These are phyloP conservation scores for Silurus aristotelis DNA, from an alignment of 2,797 vertebrate species.

Conservation along the genomic window DNA sequence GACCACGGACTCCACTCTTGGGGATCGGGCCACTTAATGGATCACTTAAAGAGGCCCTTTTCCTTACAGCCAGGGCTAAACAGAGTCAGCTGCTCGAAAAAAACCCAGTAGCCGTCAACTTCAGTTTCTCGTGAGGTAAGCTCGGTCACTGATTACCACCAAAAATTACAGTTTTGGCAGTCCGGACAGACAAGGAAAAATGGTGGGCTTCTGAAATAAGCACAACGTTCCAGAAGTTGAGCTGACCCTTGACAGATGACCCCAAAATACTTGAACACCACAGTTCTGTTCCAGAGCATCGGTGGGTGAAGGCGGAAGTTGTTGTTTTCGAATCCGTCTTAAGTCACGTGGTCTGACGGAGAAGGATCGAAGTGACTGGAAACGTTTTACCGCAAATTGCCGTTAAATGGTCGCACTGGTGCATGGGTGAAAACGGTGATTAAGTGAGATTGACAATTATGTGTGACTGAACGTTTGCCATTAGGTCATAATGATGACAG, in stretches of 20 bases:
- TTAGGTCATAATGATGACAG: conserved; percentile 51
- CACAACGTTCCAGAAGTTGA: neutral
- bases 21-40: conserved; percentile 78
- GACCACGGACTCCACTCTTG: conserved; percentile 72
- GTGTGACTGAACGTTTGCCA: conserved; percentile 44
- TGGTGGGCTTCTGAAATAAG: conserved; percentile 9
- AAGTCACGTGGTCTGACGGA: conserved; percentile 32
- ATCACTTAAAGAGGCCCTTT: conserved; percentile 80
- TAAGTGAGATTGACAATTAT: conserved; percentile 53
- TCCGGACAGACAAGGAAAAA: conserved; percentile 24
- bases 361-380: conserved; percentile 37
- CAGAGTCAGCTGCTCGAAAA: conserved; percentile 80
- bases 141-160: conserved; percentile 68
- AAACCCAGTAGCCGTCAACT: conserved; percentile 68
- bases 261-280: conserved; percentile 40
- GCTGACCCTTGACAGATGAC: conserved; percentile 19
- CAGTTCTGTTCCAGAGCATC: conserved; percentile 18
- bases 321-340: conserved; percentile 16
- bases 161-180: conserved; percentile 68
- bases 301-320: conserved; percentile 12
- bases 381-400: conserved; percentile 48
- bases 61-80: conserved; percentile 77
- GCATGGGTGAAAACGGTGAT: conserved; percentile 43
- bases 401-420: conserved; percentile 38
- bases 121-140: conserved; percentile 58